These are phyloP conservation scores for Metacarcinus magister DNA, from an alignment of 2,888 invertebrate genomes.

Conservation along the genomic window DNA sequence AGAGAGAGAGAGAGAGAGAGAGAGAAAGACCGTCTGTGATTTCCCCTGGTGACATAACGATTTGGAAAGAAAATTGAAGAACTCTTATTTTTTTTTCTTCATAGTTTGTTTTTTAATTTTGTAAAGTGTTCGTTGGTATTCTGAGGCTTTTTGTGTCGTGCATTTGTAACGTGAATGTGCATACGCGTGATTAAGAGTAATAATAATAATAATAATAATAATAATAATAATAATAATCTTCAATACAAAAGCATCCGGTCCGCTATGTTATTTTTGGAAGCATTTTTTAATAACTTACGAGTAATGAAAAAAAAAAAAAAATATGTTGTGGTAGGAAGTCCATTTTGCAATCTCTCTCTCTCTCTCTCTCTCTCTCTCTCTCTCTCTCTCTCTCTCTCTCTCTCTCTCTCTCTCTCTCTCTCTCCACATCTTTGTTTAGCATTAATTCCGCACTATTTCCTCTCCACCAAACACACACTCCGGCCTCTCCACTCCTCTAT, in stretches of 20 bases:
- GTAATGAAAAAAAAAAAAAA: background rate
- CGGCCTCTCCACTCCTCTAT: no score
- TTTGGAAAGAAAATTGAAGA: no score
- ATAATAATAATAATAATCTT: background rate
- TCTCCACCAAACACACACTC: background rate
- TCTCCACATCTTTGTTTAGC: background rate
- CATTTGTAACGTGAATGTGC: no score
- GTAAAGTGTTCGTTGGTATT: no score
- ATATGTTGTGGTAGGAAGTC: background rate
- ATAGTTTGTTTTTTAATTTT: no score
- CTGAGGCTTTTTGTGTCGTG: no score
- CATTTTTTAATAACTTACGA: background rate
- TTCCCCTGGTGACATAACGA: no score
- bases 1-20: slow-evolving; percentile 6
- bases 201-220: background rate
- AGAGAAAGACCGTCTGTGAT: background rate
- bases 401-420: background rate
- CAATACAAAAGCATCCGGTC: background rate
- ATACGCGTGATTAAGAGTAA: background rate
- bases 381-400: slow-evolving; percentile 26
- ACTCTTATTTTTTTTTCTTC: no score
- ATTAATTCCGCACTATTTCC: background rate
- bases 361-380: slow-evolving; percentile 26
- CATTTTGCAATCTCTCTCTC: background rate
- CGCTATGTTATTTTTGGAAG: no score